Evolutionary conservation across 2,113 vertebrate species (phyloP).

Genomic region (Axis porcinus): DNA sequence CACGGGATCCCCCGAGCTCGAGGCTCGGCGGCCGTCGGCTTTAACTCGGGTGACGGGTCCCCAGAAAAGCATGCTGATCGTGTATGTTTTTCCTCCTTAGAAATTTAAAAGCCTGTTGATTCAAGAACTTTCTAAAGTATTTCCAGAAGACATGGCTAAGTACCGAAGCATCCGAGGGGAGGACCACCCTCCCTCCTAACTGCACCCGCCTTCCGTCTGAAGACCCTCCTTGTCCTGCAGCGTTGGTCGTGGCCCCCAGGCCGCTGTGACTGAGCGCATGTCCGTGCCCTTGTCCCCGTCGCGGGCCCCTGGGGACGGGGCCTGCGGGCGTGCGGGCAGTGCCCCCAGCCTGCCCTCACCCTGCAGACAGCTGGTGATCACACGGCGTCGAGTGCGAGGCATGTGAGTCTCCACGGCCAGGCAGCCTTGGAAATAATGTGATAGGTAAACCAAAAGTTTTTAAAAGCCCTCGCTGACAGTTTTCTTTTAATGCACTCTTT

Average conservation of each 20-base stretch:
- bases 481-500: background rate
- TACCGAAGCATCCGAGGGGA: constrained; percentile 97
- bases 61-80: background rate
- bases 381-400: fast-evolving
- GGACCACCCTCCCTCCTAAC: constrained; percentile 88
- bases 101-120: constrained; percentile 99
- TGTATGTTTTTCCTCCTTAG: constrained; percentile 76
- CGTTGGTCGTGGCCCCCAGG: background rate
- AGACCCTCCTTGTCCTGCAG: background rate
- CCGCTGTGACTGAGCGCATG: background rate
- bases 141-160: constrained; percentile 97
- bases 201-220: background rate
- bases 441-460: background rate
- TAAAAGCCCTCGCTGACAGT: background rate
- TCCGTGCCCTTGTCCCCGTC: background rate
- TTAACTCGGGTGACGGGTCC: background rate
- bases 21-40: fast-evolving
- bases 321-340: background rate
- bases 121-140: constrained; percentile 95
- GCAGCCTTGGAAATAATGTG: background rate
- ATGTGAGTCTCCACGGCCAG: background rate
- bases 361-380: fast-evolving
- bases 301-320: background rate
- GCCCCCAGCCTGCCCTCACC: background rate
- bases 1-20: no score